Evolutionary conservation across 1,140 invertebrate genomes (phyloP), one percentile per base, ranked within the genome.

Genomic region (Halyomorpha halys): DNA sequence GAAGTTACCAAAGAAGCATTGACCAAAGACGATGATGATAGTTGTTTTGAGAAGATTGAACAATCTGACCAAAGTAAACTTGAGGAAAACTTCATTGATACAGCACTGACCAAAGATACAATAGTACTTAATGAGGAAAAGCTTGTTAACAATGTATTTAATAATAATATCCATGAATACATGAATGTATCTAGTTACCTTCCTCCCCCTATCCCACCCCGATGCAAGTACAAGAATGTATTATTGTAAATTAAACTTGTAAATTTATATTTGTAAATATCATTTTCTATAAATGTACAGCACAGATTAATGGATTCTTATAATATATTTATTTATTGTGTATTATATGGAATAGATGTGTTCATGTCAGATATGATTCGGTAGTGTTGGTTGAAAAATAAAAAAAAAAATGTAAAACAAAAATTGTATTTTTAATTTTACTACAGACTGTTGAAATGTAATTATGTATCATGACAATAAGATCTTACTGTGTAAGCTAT

Each of bases 171-270:
- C 13, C 61, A 62, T 21, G 62, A 63, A 30, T 65, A 65, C 51
- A 56, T 60, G 19, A 65, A 65, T 56, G 56, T 65, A 16, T 60
- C 63, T 54, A 21, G 56, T 23, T 60, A 44, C 44, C 63, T 56
- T 15, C 34, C 63, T 25, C 63, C 63, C 23, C 63, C 63, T n/a
- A 56, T 65, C 5, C 63, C 63, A 18, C 56, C 63, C 16, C 44
- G 59, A 60, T 60, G 23, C 44, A 65, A 60, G 27, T 60, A 65
- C 27, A 65, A 60, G 44, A 65, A 65, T 65, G 23, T 65, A 19
- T 25, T 65, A 14, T 19, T 65, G 44, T 65, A 65, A 65, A 62
- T 39, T 39, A 11, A 39, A 39, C 6, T 39, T 39, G 34, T 39
- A 39, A 39, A 39, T 39, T 39, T 11, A 39, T 39, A 39, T 11